Conservation (phyloP, 2,113 vertebrate species). For the Triplophysa rosa region DNA sequence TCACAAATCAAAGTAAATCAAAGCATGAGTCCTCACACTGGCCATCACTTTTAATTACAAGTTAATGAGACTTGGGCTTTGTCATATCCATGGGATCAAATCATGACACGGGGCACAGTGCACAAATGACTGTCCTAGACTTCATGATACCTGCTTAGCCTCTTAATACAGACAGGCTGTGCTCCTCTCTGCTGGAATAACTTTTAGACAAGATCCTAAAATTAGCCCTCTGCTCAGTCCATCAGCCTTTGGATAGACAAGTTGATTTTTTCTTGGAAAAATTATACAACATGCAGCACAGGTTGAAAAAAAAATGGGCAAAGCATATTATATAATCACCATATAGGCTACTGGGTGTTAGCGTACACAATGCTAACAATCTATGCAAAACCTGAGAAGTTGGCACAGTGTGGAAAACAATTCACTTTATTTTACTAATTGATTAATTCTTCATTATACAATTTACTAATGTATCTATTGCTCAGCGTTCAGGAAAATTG, state of each 20-base stretch:
- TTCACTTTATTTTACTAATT: constrained; percentile 4
- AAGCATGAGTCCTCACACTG: constrained; percentile 46
- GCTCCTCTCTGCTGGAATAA: constrained; percentile 35
- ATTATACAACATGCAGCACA: neutral
- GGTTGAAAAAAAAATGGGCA: neutral
- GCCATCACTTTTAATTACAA: constrained; percentile 50
- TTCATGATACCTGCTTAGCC: constrained; percentile 36
- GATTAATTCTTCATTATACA: neutral
- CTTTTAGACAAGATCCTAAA: constrained; percentile 39
- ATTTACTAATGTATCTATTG: neutral
- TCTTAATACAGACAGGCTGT: constrained; percentile 7
- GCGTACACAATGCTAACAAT: neutral
- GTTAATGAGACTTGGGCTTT: constrained; percentile 52
- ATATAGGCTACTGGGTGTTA: neutral
- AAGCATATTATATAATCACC: neutral
- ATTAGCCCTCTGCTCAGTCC: constrained; percentile 27
- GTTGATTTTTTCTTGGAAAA: constrained; percentile 3
- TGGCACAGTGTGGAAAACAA: neutral
- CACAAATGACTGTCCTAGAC: constrained; percentile 24
- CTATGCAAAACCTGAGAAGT: neutral
- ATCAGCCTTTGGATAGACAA: constrained; percentile 30
- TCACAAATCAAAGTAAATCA: constrained; percentile 51
- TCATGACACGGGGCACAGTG: constrained; percentile 3
- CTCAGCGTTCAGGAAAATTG: neutral
- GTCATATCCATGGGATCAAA: constrained; percentile 51